A percentile compares a stretch with the other conserved stretches of the same genome.
phyloP scores from a whole-genome alignment of 2,113 vertebrate species.

The Girardinichthys multiradiatus region DNA sequence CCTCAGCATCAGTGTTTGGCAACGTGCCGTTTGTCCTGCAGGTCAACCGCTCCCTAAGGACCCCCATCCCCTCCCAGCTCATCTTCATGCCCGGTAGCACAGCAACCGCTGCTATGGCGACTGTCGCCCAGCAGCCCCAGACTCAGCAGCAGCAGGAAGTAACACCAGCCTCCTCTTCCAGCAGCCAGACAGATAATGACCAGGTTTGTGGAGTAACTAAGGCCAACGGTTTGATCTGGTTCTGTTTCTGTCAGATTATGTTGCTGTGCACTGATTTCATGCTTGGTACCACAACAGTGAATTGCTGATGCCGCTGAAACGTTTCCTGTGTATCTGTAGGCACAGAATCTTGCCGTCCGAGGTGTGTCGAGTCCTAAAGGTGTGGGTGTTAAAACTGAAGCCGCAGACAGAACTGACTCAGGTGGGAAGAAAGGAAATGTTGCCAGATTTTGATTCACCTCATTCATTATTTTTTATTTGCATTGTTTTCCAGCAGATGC shows the following conservation, averaged over 20 bases:
- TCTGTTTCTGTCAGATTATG: background rate
- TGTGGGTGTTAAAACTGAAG: constrained; percentile 77
- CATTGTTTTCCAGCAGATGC: background rate
- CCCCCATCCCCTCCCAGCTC: constrained; percentile 93
- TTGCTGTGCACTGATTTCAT: background rate
- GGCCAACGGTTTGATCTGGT: background rate
- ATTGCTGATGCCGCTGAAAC: background rate
- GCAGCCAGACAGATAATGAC: constrained; percentile 88
- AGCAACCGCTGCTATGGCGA: constrained; percentile 85
- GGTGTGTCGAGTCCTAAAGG: constrained; percentile 66
- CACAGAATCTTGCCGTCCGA: constrained; percentile 79
- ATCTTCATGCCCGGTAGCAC: constrained; percentile 98
- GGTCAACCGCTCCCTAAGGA: constrained; percentile 82
- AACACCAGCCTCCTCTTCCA: constrained; percentile 80
- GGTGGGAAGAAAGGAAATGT: constrained; percentile 35
- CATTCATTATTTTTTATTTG: background rate
- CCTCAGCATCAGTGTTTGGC: background rate
- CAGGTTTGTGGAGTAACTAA: constrained; percentile 80
- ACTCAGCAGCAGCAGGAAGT: constrained; percentile 81
- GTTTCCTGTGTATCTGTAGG: constrained; percentile 23
- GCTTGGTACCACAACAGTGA: background rate
- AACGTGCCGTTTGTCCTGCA: constrained; percentile 32
- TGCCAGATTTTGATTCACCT: background rate
- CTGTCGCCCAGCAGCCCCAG: constrained; percentile 77
- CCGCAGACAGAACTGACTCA: constrained; percentile 72